Base-by-base conservation (phyloP, 2,113 vertebrate species). In the Strix aluco region DNA sequence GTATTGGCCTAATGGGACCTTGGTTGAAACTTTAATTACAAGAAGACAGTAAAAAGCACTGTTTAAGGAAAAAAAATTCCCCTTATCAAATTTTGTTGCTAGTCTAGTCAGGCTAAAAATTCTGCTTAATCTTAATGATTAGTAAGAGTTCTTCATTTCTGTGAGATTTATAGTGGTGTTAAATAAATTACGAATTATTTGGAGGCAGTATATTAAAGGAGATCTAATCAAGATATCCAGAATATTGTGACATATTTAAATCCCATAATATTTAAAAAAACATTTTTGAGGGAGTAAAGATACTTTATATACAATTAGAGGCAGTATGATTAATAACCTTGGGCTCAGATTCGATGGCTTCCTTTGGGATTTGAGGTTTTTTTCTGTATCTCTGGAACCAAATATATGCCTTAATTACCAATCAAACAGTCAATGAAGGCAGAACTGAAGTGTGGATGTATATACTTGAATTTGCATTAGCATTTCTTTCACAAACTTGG, bases 191-290 rank as follows among this genome's bases (percentile, higher is more conserved):
- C 13, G 0, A 96, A 94, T 93, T 90, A 94, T 95, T 96, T 0
- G 0, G 81, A 95, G 82, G 75, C 92, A 95, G 63, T 93, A 86
- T 95, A 85, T 96, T 97, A 97, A 91, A 92, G 81, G 77, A 94
- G 94, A 96, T 96, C 78, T 97, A 96, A 97, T 97, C 95, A 97
- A 97, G 95, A 97, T 97, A 97, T 95, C 96, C 95, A 91, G 88
- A 95, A 97, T 91, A 91, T 95, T 94, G 78, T 97, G 96, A 96
- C 96, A 97, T 67, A 78, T 94, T 96, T 95, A 93, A 96, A 82
- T 97, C 96, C 92, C 92, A 80, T 94, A 93, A 95, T 97, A 91
- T 84, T 92, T 17, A 1, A 87, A 92, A 93, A 89, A 92, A 71
- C 9, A 59, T 54, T 94, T 92, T 95, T 81, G 63, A 94, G 69